Conservation (phyloP, 1,140 invertebrate genomes). For the Anadara kagoshimensis region DNA sequence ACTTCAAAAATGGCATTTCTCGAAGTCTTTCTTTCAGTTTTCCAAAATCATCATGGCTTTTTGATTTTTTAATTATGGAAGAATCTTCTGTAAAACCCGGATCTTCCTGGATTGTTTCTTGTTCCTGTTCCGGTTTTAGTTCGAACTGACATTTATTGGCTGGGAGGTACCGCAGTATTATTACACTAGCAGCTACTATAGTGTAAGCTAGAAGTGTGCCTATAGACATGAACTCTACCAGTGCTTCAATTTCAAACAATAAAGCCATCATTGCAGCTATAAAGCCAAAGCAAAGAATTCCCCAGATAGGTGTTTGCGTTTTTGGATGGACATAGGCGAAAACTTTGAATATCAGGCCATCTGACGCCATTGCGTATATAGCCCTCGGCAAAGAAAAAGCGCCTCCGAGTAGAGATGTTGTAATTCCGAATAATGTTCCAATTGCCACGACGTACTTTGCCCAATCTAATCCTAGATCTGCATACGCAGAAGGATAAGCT, state of each 20-base stretch:
- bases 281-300: constrained; percentile 87
- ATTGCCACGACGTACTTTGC: constrained; percentile 90
- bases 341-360: constrained; percentile 76
- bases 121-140: constrained; percentile 81
- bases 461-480: constrained; percentile 88
- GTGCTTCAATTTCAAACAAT: constrained; percentile 90
- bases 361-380: constrained; percentile 82
- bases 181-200: constrained; percentile 91
- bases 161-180: constrained; percentile 83
- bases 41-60: constrained; percentile 70
- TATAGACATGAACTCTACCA: constrained; percentile 96
- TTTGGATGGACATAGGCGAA: constrained; percentile 75
- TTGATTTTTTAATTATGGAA: constrained; percentile 64
- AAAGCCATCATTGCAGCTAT: constrained; percentile 86
- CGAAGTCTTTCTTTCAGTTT: constrained; percentile 60
- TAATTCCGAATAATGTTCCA: constrained; percentile 86
- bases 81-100: constrained; percentile 47
- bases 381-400: constrained; percentile 97
- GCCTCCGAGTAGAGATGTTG: constrained; percentile 94
- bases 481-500: constrained; percentile 94
- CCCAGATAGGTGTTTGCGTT: constrained; percentile 84
- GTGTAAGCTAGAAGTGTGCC: constrained; percentile 93
- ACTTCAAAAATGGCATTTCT: constrained; percentile 58
- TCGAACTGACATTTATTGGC: constrained; percentile 71
- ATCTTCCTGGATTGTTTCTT: constrained; percentile 4